Base-by-base conservation (phyloP, 2,797 vertebrate species). In the Geotrypetes seraphini region DNA sequence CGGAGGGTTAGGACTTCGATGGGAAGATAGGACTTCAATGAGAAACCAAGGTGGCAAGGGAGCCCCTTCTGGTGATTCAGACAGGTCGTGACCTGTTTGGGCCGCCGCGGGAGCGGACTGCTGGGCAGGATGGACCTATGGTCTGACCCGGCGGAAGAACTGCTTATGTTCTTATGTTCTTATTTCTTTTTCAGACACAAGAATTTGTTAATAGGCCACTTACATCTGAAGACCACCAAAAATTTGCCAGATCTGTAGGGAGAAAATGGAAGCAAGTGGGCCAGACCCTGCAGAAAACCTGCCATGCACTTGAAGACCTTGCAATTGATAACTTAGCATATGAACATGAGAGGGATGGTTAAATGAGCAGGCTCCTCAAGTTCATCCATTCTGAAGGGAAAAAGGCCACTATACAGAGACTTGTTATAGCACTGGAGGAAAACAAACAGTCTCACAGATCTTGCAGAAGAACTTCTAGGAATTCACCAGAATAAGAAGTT, bases 221-320 rank as follows among this genome's bases (percentile, higher is more conserved):
- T 67, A 86, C 72, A 1, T 25, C 66, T 2, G 74, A 83, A 0
- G 91, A 98, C 66, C 87, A 91, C 34, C 92, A 92, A 71, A 84
- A 66, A 13, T 97, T 97, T 45, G 92, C 95, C 12, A 90, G 84
- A 16, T 77, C 78, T 0, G 86, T 96, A 48, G 95, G 94, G 29
- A 90, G 87, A 51, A 87, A 92, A 13, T 99, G 95, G 95, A 97
- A 89, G 63, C 80, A 87, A 18, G 93, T 99, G 39, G 95, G 90
- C 16, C 84, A 93, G 40, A 83, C 84, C 3, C 64, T 99, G 72
- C 89, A 90, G 63, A 87, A 73, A 41, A 71, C 22, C 48, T 99
- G 95, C 60, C 76, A 85, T 3, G 95, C 90, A 3, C 74, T 99
- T 36, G 84, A 86, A 16, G 86, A 90, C 33, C 79, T 84, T 0